Evolutionary conservation across 2,888 invertebrate species (phyloP).

Genomic region (Pterostichus madidus): DNA sequence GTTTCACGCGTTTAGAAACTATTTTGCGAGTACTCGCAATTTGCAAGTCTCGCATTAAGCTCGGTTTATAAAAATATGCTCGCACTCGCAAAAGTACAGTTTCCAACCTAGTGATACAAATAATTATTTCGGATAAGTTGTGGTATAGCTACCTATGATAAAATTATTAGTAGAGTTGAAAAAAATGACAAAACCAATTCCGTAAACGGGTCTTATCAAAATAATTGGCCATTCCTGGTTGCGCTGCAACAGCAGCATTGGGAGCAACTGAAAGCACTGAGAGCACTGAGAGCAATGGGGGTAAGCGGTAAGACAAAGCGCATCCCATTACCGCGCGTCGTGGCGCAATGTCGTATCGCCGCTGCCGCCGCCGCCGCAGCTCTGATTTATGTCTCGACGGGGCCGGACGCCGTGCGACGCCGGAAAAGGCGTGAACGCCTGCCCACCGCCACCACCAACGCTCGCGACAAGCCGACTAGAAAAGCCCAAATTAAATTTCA

Average conservation of each 20-base stretch:
- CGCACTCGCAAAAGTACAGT: no score
- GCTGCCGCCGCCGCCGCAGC: constrained; percentile 30
- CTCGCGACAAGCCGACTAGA: constrained; percentile 38
- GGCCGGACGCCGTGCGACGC: constrained; percentile 40
- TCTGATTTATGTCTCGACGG: constrained; percentile 50
- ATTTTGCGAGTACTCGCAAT: no score
- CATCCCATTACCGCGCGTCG: constrained; percentile 52
- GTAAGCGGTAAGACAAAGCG: constrained; percentile 43
- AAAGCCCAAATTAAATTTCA: constrained; percentile 53
- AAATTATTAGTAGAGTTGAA: neutral
- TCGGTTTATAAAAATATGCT: no score
- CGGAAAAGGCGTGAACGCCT: constrained; percentile 52
- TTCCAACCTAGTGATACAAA: no score
- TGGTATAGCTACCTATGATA: no score
- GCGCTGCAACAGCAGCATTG: neutral
- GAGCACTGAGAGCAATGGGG: no score
- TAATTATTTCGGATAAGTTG: no score
- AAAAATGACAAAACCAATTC: constrained; percentile 3
- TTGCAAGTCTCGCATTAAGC: no score
- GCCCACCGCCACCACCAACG: constrained; percentile 27
- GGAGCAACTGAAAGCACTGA: no score
- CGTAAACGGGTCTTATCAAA: neutral
- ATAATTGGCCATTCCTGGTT: constrained; percentile 33
- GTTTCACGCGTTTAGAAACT: no score
- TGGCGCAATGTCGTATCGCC: constrained; percentile 31